These are phyloP conservation scores for Lasioglossum oenotherae DNA, from an alignment of 2,888 invertebrate genomes.

Conservation along the genomic window DNA sequence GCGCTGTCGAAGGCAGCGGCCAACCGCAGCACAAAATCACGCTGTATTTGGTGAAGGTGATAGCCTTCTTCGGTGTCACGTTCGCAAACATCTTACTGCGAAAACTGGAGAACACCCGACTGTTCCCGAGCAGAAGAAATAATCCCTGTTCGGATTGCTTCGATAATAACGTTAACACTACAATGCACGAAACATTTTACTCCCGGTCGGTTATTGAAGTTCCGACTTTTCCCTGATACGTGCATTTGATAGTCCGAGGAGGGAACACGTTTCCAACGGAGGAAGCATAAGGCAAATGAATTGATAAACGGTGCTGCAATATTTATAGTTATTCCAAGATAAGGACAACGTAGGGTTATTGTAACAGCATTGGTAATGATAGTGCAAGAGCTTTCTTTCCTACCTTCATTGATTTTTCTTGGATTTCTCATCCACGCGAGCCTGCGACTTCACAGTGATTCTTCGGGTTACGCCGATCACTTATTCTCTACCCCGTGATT, in stretches of 20 bases:
- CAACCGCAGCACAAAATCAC: slow-evolving; percentile 48
- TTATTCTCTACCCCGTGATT: not conserved
- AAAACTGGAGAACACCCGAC: not conserved
- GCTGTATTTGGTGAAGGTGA: slow-evolving; percentile 55
- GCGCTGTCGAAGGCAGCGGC: slow-evolving; percentile 52
- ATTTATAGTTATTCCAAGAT: not conserved
- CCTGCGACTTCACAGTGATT: not conserved
- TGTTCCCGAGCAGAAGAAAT: not conserved
- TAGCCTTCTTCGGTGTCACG: slow-evolving; percentile 36
- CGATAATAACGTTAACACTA: not conserved
- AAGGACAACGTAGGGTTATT: not conserved
- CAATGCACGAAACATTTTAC: not conserved
- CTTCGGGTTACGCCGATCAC: not conserved
- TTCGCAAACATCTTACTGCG: not conserved
- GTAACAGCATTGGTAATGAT: not conserved
- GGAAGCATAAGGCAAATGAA: not conserved
- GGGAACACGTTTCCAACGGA: not conserved
- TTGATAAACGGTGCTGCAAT: not conserved
- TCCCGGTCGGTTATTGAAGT: not conserved
- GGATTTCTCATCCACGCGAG: not conserved
- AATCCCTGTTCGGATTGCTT: not conserved
- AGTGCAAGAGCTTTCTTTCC: not conserved
- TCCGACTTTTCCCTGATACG: not conserved
- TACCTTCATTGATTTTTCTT: not conserved
- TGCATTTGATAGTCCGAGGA: not conserved